A percentile compares a stretch with the other conserved stretches of the same genome.
Conservation (phyloP, 2,888 invertebrate genomes). For the Gasteruption jaculator region DNA sequence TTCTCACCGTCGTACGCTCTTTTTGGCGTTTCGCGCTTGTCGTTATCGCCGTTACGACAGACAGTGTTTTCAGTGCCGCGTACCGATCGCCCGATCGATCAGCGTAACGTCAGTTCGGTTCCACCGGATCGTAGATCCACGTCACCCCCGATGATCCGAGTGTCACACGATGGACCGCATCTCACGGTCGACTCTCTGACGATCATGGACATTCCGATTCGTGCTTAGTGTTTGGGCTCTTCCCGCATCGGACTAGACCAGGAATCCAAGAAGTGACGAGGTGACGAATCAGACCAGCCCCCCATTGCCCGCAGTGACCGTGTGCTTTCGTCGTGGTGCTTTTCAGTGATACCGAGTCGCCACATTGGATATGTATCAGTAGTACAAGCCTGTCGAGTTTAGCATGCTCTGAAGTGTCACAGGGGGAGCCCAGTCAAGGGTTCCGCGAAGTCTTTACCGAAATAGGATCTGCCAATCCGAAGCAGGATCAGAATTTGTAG, state of each 20-base stretch:
- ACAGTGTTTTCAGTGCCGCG: constrained; percentile 20
- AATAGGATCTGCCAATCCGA: too few species aligned
- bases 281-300: too few species aligned
- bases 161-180: constrained; percentile 24
- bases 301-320: too few species aligned
- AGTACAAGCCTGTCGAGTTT: constrained; percentile 18
- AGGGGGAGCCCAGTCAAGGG: constrained; percentile 15
- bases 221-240: too few species aligned
- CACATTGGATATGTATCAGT: constrained; percentile 17
- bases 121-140: constrained; percentile 15
- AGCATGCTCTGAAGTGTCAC: constrained; percentile 20
- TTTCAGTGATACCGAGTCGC: too few species aligned
- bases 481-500: constrained; percentile 14
- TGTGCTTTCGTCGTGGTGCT: too few species aligned
- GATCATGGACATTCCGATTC: too few species aligned
- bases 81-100: constrained; percentile 14
- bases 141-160: constrained; percentile 5
- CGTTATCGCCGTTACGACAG: constrained; percentile 13
- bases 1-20: constrained; percentile 43
- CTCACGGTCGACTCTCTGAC: too few species aligned
- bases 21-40: constrained; percentile 19
- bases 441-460: constrained; percentile 4
- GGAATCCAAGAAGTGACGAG: too few species aligned
- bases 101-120: constrained; percentile 15
- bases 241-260: too few species aligned